Percentiles rank a stretch among this genome's conserved stretches.
These are phyloP conservation scores for Bothrops jararaca DNA, from an alignment of 2,113 vertebrate genomes.

Conservation along the genomic window DNA sequence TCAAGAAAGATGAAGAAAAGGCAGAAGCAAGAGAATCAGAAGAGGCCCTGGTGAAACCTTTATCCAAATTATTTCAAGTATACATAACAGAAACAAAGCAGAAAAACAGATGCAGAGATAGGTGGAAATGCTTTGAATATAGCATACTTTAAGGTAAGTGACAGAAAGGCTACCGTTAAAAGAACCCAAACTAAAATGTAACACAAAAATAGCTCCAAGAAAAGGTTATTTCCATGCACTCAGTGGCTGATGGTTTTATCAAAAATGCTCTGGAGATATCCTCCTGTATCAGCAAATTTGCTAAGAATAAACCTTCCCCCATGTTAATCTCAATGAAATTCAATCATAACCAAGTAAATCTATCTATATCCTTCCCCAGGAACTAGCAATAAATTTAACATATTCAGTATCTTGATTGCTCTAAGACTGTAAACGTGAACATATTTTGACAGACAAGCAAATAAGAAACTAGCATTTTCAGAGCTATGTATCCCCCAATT, in stretches of 20 bases:
- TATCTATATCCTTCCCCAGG: not conserved
- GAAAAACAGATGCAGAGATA: conserved; percentile 67
- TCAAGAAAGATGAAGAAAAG: conserved; percentile 84
- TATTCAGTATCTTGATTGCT: not conserved
- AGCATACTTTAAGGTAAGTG: conserved; percentile 63
- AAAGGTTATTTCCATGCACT: conserved; percentile 7
- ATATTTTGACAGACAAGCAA: not conserved
- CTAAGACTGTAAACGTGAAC: not conserved
- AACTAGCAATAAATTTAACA: conserved; percentile 10
- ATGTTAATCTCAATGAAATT: conserved; percentile 1
- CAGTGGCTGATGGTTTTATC: not conserved
- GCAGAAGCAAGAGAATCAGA: conserved; percentile 81
- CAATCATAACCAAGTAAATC: conserved; percentile 5
- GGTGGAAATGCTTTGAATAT: conserved; percentile 58
- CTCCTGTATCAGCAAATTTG: not conserved
- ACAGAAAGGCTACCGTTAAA: conserved; percentile 28
- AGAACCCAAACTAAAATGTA: not conserved
- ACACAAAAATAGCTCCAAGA: conserved; percentile 29
- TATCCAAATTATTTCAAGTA: conserved; percentile 70
- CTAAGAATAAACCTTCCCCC: conserved; percentile 4
- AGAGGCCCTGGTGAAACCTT: conserved; percentile 75
- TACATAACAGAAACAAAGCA: conserved; percentile 73
- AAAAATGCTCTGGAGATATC: not conserved
- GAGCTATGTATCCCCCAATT: not conserved
- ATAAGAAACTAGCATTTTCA: not conserved